These are phyloP conservation scores for Rhynchotus rufescens DNA, from an alignment of 2,797 vertebrate species.

Conservation along the genomic window DNA sequence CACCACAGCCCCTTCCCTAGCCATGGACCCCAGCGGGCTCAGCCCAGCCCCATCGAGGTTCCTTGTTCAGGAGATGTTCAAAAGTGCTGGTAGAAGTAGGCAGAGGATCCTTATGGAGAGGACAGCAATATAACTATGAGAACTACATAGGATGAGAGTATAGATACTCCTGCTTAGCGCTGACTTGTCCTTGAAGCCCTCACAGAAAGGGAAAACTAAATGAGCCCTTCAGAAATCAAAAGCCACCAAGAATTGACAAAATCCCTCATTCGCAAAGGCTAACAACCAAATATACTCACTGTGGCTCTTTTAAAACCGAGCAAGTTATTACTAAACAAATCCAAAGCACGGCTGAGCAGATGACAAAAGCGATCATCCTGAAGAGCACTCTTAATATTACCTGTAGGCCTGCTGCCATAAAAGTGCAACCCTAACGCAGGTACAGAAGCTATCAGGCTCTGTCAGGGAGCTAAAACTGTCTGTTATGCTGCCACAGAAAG, in stretches of 20 bases:
- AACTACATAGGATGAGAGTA: background rate
- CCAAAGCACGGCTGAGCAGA: background rate
- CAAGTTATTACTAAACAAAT: background rate
- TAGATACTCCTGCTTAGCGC: accelerated
- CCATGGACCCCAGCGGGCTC: background rate
- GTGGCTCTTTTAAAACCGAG: background rate
- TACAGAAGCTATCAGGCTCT: constrained; percentile 11
- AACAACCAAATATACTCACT: background rate
- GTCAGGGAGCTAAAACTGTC: background rate
- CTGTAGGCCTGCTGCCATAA: background rate
- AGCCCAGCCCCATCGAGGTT: background rate
- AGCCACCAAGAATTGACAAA: background rate
- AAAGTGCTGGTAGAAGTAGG: background rate
- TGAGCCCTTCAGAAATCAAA: background rate
- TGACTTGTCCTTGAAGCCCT: accelerated
- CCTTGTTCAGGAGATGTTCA: background rate
- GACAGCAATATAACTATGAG: background rate
- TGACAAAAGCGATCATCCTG: background rate
- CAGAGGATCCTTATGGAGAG: background rate
- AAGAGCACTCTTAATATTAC: background rate
- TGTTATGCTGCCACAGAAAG: background rate
- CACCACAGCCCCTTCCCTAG: background rate
- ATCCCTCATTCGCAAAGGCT: background rate
- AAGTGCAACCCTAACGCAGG: background rate
- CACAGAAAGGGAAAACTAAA: background rate